Evolutionary conservation across 2,113 vertebrate genomes (phyloP), one percentile per base, ranked within the genome.

Genomic region (Chrysochloris asiatica): DNA sequence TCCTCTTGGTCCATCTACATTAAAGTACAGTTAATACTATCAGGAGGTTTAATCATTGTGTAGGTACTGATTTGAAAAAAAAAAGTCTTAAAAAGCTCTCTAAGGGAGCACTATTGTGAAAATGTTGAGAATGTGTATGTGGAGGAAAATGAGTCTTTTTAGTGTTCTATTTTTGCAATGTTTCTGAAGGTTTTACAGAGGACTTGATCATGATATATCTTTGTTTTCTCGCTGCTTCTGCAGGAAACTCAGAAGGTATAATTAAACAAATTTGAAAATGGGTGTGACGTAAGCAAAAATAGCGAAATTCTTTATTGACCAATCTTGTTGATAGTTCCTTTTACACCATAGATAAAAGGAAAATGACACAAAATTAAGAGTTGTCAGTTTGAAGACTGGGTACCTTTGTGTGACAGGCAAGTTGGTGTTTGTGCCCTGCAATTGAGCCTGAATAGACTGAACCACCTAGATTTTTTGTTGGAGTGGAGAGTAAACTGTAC

Each of bases 401-500:
- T 22, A 28, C 13, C 36, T 4, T 56, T 13, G 13, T 22, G 17
- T 19, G 52, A 24, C 2, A 3, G 43, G 48, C 33, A 12, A 9
- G 14, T 12, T 21, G 8, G 54, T 65, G 16, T 1, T n/a, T n/a
- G 13, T 11, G 9, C 52, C 16, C 83, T 77, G 52, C 5, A 52
- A 38, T 4, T 24, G n/a, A 63, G 28, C 56, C 59, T 41, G 17
- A 28, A 41, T 11, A 28, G 52, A 52, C 24, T 13, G 54, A 83
- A 36, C 21, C 2, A 13, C 3, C 11, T 0, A 1, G 8, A 0
- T 5, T 21, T 43, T 8, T 21, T 36, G 24, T 54, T 19, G 17
- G 36, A 38, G 1, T n/a, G 50, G 28, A 43, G 30, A 65, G 28
- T 1, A 19, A 33, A 82, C 36, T 22, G 12, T 2, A 8, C n/a